Evolutionary conservation across 2,797 vertebrate species (phyloP), one percentile per base, ranked within the genome.

Genomic region (Pseudochaenichthys georgianus): DNA sequence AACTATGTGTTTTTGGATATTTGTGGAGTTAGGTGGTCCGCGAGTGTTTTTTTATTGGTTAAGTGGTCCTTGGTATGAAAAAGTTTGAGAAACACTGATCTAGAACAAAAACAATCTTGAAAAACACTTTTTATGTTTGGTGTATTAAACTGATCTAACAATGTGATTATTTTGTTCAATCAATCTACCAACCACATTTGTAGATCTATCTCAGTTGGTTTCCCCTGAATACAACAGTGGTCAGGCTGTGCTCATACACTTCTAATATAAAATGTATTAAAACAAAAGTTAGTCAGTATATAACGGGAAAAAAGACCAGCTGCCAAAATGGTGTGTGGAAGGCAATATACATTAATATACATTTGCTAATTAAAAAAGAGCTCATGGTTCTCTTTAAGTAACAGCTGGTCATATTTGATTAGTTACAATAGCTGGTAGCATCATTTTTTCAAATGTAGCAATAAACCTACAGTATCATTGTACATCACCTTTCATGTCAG

Each of bases 191-290:
- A 23, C 42, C 46, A 48, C 10, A 46, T 58, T 75, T 57, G 31
- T 8, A 9, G 17, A 57, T 58, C 31, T 47, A 41, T 19, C 57
- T 52, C 42, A 13, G 15, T 16, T 62, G 58, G 19, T 19, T 11
- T 38, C 57, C 60, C 46, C 16, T 60, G n/a, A 65, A 81, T 31
- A 47, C 13, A 63, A 70, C 65, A 57, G 21, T 16, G 12, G 5
- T 3, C 34, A 38, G 8, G 34, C 34, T 28, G 28, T 28, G 5
- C 28, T 38, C 34, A 38, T 38, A 38, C 34, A 38, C 34, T 9
- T 38, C 8, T 9, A 38, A 38, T 28, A 28, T 28, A 28, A 5
- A 28, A 28, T 28, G 4, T 28, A 28, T 28, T 28, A 5, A 28
- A 28, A 28, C 28, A 5, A 28, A 38, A 38, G 8, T 38, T 38